Evolutionary conservation across 2,888 invertebrate genomes (phyloP), one percentile per base, ranked within the genome.

Genomic region (Campoletis raptor): DNA sequence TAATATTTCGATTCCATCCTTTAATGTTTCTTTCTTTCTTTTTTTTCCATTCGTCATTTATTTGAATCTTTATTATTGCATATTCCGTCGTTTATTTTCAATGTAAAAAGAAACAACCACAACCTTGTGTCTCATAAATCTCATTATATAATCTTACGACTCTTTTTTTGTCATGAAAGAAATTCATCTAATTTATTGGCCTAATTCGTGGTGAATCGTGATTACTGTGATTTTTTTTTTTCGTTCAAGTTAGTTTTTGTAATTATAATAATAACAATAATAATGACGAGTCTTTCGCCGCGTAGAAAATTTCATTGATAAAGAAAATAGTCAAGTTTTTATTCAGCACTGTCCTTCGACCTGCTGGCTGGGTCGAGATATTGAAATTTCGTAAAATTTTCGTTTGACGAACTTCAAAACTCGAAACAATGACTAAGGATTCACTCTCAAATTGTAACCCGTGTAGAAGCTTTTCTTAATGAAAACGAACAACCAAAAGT

Each of bases 361-460:
- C 84, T 79, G 87, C 87, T 82, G 87, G 87, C 79, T 87, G 85
- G 87, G 87, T 85, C 66, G 69, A 80, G 72, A 42, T 24, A 18
- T 48, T 15, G 8, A 66, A 77, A 61, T n/a, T 21, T 67, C 36
- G 40, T n/a, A 7, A 24, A 72, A 81, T 69, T 81, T 72, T 42
- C 57, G 52, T 80, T 61, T 21, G 74, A 48, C 48, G 24, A 42
- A 73, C 66, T 9, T 24, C 37, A 40, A 30, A 61, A 52, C 83
- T 80, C 80, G 70, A 57, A 64, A 42, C 54, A 67, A 52, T 52
- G 36, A 61, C 67, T 40, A n/a, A 21, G 48, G 15, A 54, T 18
- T 45, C 36, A 76, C 48, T 36, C 37, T 79, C 67, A n/a, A n/a
- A 37, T 42, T 67, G 24, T 36, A 36, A 15, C 36, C 15, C 1